Evolutionary conservation across 2,113 vertebrate genomes (phyloP).

Genomic region (Cettia cetti): DNA sequence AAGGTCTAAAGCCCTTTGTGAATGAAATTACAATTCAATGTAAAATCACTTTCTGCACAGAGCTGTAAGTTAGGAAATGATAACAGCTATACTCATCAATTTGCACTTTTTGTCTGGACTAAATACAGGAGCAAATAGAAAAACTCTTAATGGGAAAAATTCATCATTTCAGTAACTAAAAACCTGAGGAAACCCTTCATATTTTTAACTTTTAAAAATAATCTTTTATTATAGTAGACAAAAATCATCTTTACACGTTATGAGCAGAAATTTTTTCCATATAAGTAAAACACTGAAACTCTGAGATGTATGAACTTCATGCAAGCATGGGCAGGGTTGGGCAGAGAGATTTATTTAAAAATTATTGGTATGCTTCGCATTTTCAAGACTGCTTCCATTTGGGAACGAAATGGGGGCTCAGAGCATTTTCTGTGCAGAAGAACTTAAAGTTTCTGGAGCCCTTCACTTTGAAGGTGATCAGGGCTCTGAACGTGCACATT

Average conservation of each 20-base stretch:
- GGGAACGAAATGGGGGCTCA: not conserved
- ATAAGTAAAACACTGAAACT: not conserved
- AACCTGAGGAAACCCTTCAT: not conserved
- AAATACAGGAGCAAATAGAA: not conserved
- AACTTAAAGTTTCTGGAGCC: slow-evolving; percentile 64
- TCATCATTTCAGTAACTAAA: not conserved
- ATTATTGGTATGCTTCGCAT: slow-evolving; percentile 24
- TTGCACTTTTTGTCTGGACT: slow-evolving; percentile 9
- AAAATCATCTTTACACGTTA: not conserved
- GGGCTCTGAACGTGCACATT: slow-evolving; percentile 21
- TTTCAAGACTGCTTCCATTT: slow-evolving; percentile 61
- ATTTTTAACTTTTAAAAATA: not conserved
- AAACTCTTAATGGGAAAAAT: not conserved
- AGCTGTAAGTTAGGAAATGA: slow-evolving; percentile 63
- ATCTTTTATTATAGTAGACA: not conserved
- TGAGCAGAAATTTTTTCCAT: not conserved
- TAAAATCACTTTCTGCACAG: slow-evolving; percentile 66
- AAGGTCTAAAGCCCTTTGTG: slow-evolving; percentile 69
- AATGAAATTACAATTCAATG: slow-evolving; percentile 70
- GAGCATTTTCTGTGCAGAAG: slow-evolving; percentile 33
- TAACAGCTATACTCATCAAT: slow-evolving; percentile 65
- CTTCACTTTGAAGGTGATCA: slow-evolving; percentile 65
- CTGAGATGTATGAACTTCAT: not conserved
- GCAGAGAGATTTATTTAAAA: not conserved
- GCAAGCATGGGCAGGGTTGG: not conserved